A percentile compares a stretch with the other conserved stretches of the same genome.
phyloP scores from a whole-genome alignment of 2,888 invertebrate genomes.

The Alviniconcha strummeri region DNA sequence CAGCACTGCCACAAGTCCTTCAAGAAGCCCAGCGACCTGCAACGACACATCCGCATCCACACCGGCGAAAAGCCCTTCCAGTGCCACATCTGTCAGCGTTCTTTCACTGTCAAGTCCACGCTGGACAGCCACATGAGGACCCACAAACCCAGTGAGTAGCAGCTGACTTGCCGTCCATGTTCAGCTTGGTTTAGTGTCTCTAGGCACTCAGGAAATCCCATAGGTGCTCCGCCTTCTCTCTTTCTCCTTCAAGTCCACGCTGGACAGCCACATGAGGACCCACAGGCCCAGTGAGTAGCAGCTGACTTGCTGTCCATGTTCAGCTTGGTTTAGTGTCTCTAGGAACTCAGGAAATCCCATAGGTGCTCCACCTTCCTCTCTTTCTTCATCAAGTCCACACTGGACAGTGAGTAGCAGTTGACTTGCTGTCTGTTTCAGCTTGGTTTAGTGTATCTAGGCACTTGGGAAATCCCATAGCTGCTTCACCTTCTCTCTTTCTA shows the following conservation, averaged over 20 bases:
- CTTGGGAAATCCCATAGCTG: too few relatives aligned
- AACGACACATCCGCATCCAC: constrained; percentile 74
- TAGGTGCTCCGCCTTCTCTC: constrained; percentile 18
- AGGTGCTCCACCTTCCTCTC: too few relatives aligned
- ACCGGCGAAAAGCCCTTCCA: constrained; percentile 76
- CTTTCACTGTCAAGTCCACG: constrained; percentile 81
- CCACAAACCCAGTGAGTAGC: constrained; percentile 57
- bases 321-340: too few relatives aligned
- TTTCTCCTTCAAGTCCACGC: constrained; percentile 81
- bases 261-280: constrained; percentile 75
- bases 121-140: constrained; percentile 75
- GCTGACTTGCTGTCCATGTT: too few relatives aligned
- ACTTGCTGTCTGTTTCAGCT: too few relatives aligned
- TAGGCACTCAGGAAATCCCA: too few relatives aligned
- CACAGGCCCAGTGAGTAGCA: constrained; percentile 61
- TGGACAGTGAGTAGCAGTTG: constrained; percentile 75
- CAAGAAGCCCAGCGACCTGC: constrained; percentile 74
- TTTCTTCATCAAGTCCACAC: constrained; percentile 81
- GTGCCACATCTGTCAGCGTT: constrained; percentile 70
- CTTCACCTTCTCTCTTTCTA: constrained; percentile 76
- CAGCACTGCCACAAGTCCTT: constrained; percentile 72
- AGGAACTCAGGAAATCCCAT: too few relatives aligned
- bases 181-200: too few relatives aligned
- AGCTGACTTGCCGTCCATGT: too few relatives aligned
- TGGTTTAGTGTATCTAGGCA: too few relatives aligned